Conservation (phyloP, 2,113 vertebrate genomes). For the Atractosteus spatula region DNA sequence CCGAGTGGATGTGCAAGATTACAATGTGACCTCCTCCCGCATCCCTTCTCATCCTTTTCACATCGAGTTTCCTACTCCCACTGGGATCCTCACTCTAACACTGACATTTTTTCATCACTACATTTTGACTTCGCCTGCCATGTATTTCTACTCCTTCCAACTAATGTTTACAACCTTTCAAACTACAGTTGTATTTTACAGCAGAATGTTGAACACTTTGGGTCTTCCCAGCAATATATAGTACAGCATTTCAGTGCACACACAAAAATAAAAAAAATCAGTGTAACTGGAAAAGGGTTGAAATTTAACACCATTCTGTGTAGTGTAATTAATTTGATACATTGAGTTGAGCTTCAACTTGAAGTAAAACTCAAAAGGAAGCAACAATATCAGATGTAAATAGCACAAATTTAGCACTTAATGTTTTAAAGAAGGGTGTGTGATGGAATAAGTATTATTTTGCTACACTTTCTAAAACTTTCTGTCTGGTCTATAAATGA, state of each 20-base stretch:
- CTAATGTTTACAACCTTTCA: too few relatives aligned
- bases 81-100: too few relatives aligned
- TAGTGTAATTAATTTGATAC: too few relatives aligned
- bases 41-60: too few relatives aligned
- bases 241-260: background rate
- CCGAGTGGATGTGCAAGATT: too few relatives aligned
- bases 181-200: background rate
- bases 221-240: background rate
- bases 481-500: conserved; percentile 1
- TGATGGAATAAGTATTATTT: background rate
- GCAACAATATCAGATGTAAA: background rate
- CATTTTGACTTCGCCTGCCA: too few relatives aligned
- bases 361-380: background rate
- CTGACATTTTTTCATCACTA: too few relatives aligned
- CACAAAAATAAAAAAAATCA: background rate
- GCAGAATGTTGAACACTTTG: background rate
- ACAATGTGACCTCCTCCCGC: too few relatives aligned
- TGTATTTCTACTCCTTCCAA: too few relatives aligned
- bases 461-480: background rate
- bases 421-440: background rate
- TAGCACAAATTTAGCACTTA: conserved; percentile 4
- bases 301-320: background rate
- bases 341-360: too few relatives aligned
- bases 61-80: too few relatives aligned
- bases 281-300: background rate